phyloP scores from a whole-genome alignment of 2,113 vertebrate genomes.

The Sardina pilchardus region DNA sequence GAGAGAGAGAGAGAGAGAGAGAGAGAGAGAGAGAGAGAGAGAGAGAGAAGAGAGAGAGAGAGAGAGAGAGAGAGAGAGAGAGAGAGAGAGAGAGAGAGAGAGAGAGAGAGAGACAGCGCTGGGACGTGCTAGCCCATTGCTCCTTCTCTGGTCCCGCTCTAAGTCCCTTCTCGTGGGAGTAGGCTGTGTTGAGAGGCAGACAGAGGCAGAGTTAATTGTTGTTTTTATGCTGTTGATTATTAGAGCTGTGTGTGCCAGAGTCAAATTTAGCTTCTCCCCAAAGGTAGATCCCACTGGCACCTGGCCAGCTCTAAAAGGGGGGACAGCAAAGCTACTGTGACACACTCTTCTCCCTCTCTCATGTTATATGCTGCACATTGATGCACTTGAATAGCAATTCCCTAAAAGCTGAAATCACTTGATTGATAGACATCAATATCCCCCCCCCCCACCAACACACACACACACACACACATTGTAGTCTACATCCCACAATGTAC shows the following conservation, averaged over 20 bases:
- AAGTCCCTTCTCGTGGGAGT: slow-evolving; percentile 32
- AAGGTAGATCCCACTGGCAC: slow-evolving; percentile 50
- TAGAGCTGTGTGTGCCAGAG: slow-evolving; percentile 58
- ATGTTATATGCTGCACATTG: background rate
- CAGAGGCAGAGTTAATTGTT: slow-evolving; percentile 67
- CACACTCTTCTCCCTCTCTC: slow-evolving; percentile 17
- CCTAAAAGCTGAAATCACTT: background rate
- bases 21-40: background rate
- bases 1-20: background rate
- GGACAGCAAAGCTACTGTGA: slow-evolving; percentile 44
- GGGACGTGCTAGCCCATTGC: slow-evolving; percentile 33
- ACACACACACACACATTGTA: background rate
- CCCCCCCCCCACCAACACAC: too few relatives aligned
- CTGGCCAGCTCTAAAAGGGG: slow-evolving; percentile 49
- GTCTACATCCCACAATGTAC: too few relatives aligned
- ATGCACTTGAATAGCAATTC: background rate
- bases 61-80: background rate
- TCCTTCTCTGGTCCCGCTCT: slow-evolving; percentile 36
- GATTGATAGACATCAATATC: background rate
- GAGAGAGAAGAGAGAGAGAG: slow-evolving; percentile 24
- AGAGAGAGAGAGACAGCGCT: slow-evolving; percentile 44
- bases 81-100: slow-evolving; percentile 1
- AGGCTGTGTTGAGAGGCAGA: slow-evolving; percentile 37
- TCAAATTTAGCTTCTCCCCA: slow-evolving; percentile 54
- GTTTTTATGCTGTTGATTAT: slow-evolving; percentile 73